These are phyloP conservation scores for Atta cephalotes DNA, from an alignment of 1,140 invertebrate species.

Conservation along the genomic window DNA sequence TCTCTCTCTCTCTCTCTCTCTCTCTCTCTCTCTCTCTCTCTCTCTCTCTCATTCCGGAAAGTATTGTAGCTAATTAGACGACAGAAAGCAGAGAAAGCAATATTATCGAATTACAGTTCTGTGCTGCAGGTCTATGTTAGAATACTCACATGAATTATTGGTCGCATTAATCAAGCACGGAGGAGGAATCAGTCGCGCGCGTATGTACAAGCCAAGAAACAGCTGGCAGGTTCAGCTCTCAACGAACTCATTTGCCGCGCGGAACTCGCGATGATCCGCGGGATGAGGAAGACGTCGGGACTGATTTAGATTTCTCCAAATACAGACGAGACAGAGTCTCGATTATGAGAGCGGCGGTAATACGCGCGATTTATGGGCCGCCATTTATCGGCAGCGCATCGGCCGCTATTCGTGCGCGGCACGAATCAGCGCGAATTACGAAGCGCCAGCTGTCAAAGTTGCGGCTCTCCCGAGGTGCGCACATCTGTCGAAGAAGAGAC, in stretches of 20 bases:
- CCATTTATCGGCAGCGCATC: slow-evolving; percentile 47
- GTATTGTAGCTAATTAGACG: slow-evolving; percentile 47
- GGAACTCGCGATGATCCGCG: slow-evolving; percentile 38
- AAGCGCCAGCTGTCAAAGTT: slow-evolving; percentile 56
- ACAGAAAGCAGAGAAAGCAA: slow-evolving; percentile 58
- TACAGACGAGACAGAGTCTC: slow-evolving; percentile 37
- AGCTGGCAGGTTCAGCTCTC: slow-evolving; percentile 54
- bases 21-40: not conserved
- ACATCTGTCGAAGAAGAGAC: slow-evolving; percentile 48
- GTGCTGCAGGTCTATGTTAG: slow-evolving; percentile 32
- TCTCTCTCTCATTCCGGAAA: not conserved
- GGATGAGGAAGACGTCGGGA: slow-evolving; percentile 52
- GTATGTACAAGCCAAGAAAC: slow-evolving; percentile 11
- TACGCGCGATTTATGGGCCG: slow-evolving; percentile 53
- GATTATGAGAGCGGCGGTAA: slow-evolving; percentile 62
- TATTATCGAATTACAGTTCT: slow-evolving; percentile 48
- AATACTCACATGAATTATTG: slow-evolving; percentile 64
- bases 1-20: not conserved
- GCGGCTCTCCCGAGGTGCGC: slow-evolving; percentile 20
- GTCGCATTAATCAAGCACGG: slow-evolving; percentile 68
- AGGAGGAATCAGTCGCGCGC: slow-evolving; percentile 51
- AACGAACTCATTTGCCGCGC: slow-evolving; percentile 41
- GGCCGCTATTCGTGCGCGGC: not conserved
- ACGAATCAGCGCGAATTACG: slow-evolving; percentile 47
- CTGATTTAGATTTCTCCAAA: slow-evolving; percentile 64